Conservation (phyloP, 92 coral and sea anemone species). For the Palythoa caribaeorum region DNA sequence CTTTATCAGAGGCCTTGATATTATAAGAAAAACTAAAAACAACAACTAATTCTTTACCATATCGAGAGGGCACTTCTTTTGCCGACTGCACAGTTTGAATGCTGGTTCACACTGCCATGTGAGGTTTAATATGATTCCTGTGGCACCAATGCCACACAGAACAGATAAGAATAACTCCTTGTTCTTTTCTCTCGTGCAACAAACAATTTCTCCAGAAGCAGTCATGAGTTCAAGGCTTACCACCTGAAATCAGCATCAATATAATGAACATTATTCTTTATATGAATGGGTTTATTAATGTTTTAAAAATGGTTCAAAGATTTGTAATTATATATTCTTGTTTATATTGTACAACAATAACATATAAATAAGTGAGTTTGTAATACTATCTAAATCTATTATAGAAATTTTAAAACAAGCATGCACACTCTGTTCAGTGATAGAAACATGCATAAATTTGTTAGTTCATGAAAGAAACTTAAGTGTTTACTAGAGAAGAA, state of each 20-base stretch:
- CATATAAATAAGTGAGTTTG: too few relatives aligned
- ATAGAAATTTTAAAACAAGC: too few relatives aligned
- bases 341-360: too few relatives aligned
- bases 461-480: too few relatives aligned
- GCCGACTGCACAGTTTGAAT: constrained; percentile 67
- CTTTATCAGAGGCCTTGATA: too few relatives aligned
- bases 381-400: too few relatives aligned
- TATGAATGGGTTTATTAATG: background rate
- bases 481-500: too few relatives aligned
- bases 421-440: too few relatives aligned
- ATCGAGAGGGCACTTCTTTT: constrained; percentile 69
- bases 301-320: too few relatives aligned
- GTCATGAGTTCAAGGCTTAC: constrained; percentile 78
- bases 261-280: background rate
- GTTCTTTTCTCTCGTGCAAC: constrained; percentile 77
- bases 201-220: constrained; percentile 77
- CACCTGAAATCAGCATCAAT: constrained; percentile 61
- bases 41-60: background rate
- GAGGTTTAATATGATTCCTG: constrained; percentile 84
- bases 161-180: constrained; percentile 80
- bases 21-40: background rate
- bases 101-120: constrained; percentile 97
- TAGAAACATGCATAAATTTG: too few relatives aligned
- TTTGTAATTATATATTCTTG: too few relatives aligned
- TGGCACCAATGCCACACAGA: constrained; percentile 88